A percentile compares a stretch with the other conserved stretches of the same genome.
These are phyloP conservation scores for Apotomis capreana DNA, from an alignment of 2,888 invertebrate species.

Conservation along the genomic window DNA sequence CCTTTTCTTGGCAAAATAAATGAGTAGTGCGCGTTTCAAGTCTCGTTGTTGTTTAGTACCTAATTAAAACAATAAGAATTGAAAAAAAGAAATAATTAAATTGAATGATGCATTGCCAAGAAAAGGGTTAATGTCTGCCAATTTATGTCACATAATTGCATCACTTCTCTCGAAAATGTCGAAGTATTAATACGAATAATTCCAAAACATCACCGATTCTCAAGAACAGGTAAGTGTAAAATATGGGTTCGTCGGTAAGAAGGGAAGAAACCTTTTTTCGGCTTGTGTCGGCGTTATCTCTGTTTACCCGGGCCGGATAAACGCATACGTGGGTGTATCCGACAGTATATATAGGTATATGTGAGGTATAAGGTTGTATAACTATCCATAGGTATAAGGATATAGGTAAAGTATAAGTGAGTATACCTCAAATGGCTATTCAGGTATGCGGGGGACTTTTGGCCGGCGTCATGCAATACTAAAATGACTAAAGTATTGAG, in stretches of 20 bases:
- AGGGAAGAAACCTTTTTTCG: conserved; percentile 50
- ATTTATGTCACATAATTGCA: too few species aligned
- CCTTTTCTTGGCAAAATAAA: too few species aligned
- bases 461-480: conserved; percentile 7
- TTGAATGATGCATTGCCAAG: too few species aligned
- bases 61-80: too few species aligned
- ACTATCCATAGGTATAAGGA: not conserved
- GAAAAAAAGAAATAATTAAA: too few species aligned
- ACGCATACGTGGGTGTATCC: conserved; percentile 37
- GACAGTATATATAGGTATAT: conserved; percentile 5
- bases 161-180: too few species aligned
- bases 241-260: conserved; percentile 38
- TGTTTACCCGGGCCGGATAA: conserved; percentile 49
- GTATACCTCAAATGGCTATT: not conserved
- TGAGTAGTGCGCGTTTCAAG: too few species aligned
- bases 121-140: too few species aligned
- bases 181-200: not conserved
- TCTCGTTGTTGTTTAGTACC: too few species aligned
- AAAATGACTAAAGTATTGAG: conserved; percentile 3
- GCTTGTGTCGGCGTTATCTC: conserved; percentile 51
- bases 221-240: conserved; percentile 40
- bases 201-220: conserved; percentile 14
- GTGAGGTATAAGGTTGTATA: not conserved
- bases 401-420: not conserved
- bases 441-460: conserved; percentile 12